Conservation (phyloP, 2,113 vertebrate species). For the Vidua macroura region DNA sequence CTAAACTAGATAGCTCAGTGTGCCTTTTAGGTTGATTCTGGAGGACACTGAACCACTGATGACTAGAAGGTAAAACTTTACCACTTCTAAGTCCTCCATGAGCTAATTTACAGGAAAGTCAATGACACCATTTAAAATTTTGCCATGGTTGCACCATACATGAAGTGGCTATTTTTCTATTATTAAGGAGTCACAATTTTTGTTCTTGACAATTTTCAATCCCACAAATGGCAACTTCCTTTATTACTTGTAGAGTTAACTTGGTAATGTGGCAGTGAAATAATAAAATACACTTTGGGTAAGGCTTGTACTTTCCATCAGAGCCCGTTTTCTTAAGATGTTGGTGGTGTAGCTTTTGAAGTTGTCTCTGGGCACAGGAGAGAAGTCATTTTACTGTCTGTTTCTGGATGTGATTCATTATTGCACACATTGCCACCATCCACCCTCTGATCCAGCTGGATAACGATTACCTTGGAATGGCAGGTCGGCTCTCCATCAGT, state of each 20-base stretch:
- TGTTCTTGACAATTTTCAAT: not conserved
- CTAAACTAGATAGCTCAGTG: not conserved
- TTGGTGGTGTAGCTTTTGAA: not conserved
- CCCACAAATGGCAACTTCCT: not conserved
- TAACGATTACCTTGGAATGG: conserved; percentile 71
- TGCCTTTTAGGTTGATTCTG: not conserved
- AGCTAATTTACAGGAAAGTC: not conserved
- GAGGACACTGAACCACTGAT: not conserved
- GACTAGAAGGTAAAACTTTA: not conserved
- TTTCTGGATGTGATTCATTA: not conserved
- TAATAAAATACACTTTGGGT: not conserved
- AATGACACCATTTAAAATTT: not conserved
- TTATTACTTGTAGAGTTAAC: not conserved
- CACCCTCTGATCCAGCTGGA: conserved; percentile 67
- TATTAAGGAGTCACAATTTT: not conserved
- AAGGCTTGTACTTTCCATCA: not conserved
- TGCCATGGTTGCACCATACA: not conserved
- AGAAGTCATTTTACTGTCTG: not conserved
- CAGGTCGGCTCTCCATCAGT: conserved; percentile 54
- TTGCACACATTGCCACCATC: accelerated
- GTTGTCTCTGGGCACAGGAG: not conserved
- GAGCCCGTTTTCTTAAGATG: not conserved
- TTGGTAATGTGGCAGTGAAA: not conserved
- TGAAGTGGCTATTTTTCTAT: not conserved
- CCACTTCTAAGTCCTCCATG: not conserved